Evolutionary conservation across 2,113 vertebrate species (phyloP).

Genomic region (Gymnobelideus leadbeateri): DNA sequence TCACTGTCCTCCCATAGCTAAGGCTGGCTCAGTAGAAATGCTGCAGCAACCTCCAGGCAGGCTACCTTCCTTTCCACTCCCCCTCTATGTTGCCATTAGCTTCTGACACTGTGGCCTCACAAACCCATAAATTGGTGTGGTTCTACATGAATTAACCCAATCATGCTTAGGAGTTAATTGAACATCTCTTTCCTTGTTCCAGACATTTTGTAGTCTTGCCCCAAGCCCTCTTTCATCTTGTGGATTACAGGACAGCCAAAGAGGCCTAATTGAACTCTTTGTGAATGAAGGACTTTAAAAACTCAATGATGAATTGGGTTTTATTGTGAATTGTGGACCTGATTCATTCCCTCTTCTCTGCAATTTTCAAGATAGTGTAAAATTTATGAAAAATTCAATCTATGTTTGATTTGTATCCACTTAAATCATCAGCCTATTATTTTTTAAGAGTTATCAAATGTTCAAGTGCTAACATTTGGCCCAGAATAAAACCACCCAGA

Average conservation of each 20-base stretch:
- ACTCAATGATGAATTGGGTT: conserved; percentile 15
- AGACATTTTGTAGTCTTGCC: conserved; percentile 51
- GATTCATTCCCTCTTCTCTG: conserved; percentile 48
- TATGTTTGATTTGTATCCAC: conserved; percentile 64
- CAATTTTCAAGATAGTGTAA: conserved; percentile 54
- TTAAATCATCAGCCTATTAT: conserved; percentile 70
- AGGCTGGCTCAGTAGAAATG: not conserved
- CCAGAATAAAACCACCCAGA: conserved; percentile 41
- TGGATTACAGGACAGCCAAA: conserved; percentile 26
- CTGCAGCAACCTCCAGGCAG: not conserved
- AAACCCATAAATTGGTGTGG: not conserved
- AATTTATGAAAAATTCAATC: conserved; percentile 58
- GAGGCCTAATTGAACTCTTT: conserved; percentile 62
- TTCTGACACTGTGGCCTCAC: not conserved
- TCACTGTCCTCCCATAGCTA: not conserved
- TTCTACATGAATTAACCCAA: conserved; percentile 35
- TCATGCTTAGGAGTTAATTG: conserved; percentile 48
- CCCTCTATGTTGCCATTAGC: not conserved
- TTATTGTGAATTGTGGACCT: conserved; percentile 39
- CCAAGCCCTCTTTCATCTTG: conserved; percentile 45
- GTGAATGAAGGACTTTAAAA: conserved; percentile 47
- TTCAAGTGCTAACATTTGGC: conserved; percentile 69
- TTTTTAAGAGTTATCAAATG: conserved; percentile 71
- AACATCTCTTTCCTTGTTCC: conserved; percentile 59
- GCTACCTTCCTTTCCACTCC: not conserved